Conservation (phyloP, 1,140 invertebrate genomes). For the Lethocerus indicus region DNA sequence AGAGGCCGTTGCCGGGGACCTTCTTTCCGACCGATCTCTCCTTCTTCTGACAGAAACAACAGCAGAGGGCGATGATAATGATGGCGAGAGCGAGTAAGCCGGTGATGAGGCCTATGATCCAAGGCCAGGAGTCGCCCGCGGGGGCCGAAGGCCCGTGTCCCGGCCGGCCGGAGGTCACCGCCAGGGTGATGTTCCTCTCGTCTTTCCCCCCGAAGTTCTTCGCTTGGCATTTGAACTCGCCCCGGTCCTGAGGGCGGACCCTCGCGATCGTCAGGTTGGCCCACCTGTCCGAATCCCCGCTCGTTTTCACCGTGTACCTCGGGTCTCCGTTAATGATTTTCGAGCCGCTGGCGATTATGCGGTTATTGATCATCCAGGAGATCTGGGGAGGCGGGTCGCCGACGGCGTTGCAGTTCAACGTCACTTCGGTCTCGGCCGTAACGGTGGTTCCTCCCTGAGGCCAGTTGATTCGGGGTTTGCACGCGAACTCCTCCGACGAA, state of each 20-base stretch:
- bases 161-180: constrained; percentile 28
- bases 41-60: constrained; percentile 43
- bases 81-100: constrained; percentile 27
- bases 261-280: constrained; percentile 59
- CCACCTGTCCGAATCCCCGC: constrained; percentile 30
- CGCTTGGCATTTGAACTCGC: constrained; percentile 75
- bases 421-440: constrained; percentile 40
- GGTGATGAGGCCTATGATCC: constrained; percentile 26
- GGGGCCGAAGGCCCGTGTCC: constrained; percentile 9
- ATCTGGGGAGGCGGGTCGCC: constrained; percentile 60
- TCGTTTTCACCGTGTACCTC: constrained; percentile 20
- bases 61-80: constrained; percentile 40
- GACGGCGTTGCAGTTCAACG: constrained; percentile 53
- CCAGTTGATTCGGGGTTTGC: constrained; percentile 48
- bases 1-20: constrained; percentile 9
- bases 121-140: constrained; percentile 26
- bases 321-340: constrained; percentile 20
- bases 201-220: constrained; percentile 69
- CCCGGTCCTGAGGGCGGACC: constrained; percentile 53
- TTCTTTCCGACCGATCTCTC: constrained; percentile 29
- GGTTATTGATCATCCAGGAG: constrained; percentile 51
- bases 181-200: constrained; percentile 50
- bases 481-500: constrained; percentile 60
- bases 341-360: constrained; percentile 37
- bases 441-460: constrained; percentile 28